Conservation (phyloP, 1,140 invertebrate genomes). For the Limonius californicus region DNA sequence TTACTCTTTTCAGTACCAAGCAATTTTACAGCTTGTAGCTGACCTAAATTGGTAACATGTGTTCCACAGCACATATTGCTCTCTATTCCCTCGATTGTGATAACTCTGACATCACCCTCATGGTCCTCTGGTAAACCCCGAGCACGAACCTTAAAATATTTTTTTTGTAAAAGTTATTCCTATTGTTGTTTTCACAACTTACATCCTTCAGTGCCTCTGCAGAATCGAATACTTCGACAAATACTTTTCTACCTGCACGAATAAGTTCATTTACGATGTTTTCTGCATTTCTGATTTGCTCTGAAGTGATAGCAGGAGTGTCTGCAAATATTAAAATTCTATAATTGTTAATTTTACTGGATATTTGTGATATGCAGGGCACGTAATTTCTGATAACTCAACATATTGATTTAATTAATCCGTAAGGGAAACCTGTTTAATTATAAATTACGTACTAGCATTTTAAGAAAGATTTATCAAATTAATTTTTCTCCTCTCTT, state of each 20-base stretch:
- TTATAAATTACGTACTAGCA: too few relatives aligned
- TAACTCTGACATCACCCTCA: slow-evolving; percentile 65
- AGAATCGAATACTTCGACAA: slow-evolving; percentile 57
- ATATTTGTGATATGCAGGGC: too few relatives aligned
- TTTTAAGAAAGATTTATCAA: too few relatives aligned
- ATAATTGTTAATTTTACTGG: too few relatives aligned
- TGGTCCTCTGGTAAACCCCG: slow-evolving; percentile 74
- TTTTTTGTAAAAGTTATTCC: not conserved
- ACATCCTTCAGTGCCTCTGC: slow-evolving; percentile 36
- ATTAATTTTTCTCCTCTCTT: too few relatives aligned
- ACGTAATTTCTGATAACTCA: too few relatives aligned
- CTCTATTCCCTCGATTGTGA: slow-evolving; percentile 69
- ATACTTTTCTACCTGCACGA: slow-evolving; percentile 55
- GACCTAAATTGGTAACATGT: slow-evolving; percentile 72
- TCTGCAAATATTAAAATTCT: too few relatives aligned
- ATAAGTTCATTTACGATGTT: slow-evolving; percentile 66
- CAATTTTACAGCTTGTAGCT: slow-evolving; percentile 76
- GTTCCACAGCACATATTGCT: slow-evolving; percentile 84
- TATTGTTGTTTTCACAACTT: slow-evolving; percentile 20
- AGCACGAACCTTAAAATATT: slow-evolving; percentile 36
- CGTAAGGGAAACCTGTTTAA: too few relatives aligned
- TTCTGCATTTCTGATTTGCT: slow-evolving; percentile 57
- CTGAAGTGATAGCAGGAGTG: slow-evolving; percentile 48
- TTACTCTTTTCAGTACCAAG: slow-evolving; percentile 67
- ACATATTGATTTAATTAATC: too few relatives aligned